A percentile compares a stretch with the other conserved stretches of the same genome.
These are phyloP conservation scores for Melanostigma gelatinosum DNA, from an alignment of 2,113 vertebrate genomes.

Conservation along the genomic window DNA sequence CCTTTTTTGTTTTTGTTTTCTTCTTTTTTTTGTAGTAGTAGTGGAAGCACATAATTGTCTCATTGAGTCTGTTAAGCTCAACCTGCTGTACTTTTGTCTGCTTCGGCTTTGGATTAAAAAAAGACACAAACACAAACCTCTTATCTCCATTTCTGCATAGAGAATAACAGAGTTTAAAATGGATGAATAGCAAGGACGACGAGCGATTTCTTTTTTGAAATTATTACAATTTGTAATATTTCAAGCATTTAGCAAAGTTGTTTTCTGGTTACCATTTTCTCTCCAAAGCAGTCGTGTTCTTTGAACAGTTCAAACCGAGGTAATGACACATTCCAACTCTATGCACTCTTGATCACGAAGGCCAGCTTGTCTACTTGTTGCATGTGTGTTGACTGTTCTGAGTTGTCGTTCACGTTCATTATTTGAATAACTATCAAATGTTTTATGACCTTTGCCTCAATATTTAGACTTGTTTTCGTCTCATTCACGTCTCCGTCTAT, in stretches of 20 bases:
- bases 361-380: not conserved
- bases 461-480: not conserved
- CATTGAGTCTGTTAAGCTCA: constrained; percentile 64
- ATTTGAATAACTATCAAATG: not conserved
- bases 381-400: not conserved
- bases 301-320: not conserved
- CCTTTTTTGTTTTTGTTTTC: constrained; percentile 4
- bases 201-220: not conserved
- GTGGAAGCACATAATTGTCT: constrained; percentile 57
- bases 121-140: constrained; percentile 65
- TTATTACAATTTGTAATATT: not conserved
- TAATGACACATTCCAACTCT: not conserved
- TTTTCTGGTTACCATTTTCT: not conserved
- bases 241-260: not conserved
- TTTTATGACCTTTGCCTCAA: constrained; percentile 5
- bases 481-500: constrained; percentile 7
- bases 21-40: constrained; percentile 57
- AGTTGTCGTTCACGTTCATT: not conserved
- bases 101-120: constrained; percentile 91
- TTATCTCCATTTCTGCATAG: constrained; percentile 15
- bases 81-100: constrained; percentile 85
- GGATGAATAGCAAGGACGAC: not conserved
- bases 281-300: not conserved
- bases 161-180: not conserved
- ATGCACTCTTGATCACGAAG: not conserved